Base-by-base conservation (phyloP, 2,797 vertebrate genomes). In the Caiman crocodilus region DNA sequence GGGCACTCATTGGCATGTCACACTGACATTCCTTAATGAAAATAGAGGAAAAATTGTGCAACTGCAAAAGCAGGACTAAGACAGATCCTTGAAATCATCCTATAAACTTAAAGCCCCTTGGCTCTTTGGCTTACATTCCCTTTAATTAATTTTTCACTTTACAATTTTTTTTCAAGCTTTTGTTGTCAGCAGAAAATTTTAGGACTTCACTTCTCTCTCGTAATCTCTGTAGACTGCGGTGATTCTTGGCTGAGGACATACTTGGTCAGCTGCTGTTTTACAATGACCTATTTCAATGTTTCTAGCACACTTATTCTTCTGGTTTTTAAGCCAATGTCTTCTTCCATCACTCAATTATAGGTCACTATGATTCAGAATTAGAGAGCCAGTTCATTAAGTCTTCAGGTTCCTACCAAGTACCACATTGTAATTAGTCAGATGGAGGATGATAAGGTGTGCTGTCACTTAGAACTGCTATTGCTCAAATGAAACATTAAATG, bases 1-100 rank as follows among this genome's bases (percentile, higher is more conserved):
- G 11, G 61, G 65, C 2, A 8, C n/a, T 86, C 74, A 71, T 26
- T 89, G 75, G 59, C 92, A 83, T 65, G 75, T 9, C 82, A 28
- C 58, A 20, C 32, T 83, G 56, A 87, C 18, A 28, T 88, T 88
- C 12, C 59, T 91, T 73, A 87, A 92, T 88, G 76, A 94, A 82
- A 88, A 90, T 59, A 61, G 18, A 7, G 17, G 1, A 63, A 79
- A 93, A 21, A 26, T 23, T 14, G 9, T 35, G 67, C 67, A 30
- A 69, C 20, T 14, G 32, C 21, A 69, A 69, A 35, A 69, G 42
- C 42, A 50, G 42, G 3, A 4, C 28, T 79, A 50, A 90, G 75
- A 13, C 18, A 82, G 28, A 6, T 75, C 67, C 13, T 84, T 82
- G 21, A 5, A 76, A 14, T 86, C 32, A 50, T 14, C 21, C 61